A percentile compares a stretch with the other conserved stretches of the same genome.
Evolutionary conservation across 2,113 vertebrate species (phyloP).

Genomic region (Phyllostomus discolor): DNA sequence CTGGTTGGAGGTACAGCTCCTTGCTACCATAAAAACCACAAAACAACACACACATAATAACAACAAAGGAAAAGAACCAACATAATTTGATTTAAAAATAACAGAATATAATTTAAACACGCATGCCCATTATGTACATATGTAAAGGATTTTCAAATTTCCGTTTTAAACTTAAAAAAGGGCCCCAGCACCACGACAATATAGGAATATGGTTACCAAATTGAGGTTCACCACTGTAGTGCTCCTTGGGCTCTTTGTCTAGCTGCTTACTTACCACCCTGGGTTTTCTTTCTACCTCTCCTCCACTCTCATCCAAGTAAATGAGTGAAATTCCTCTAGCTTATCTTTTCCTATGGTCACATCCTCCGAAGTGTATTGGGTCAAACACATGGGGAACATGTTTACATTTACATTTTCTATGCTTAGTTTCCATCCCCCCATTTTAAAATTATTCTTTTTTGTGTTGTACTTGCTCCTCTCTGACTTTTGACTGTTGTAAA

Average conservation of each 20-base stretch:
- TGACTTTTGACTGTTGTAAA: neutral
- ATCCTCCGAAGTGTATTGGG: neutral
- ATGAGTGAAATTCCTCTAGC: neutral
- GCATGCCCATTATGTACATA: neutral
- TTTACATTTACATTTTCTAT: neutral
- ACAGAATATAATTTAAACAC: constrained; percentile 15
- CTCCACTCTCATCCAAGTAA: neutral
- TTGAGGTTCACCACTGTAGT: neutral
- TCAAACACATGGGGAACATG: neutral
- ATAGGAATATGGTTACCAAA: neutral
- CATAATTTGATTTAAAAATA: constrained; percentile 40
- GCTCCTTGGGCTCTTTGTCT: neutral
- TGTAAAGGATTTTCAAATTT: neutral
- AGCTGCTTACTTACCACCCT: neutral
- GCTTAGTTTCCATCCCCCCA: neutral
- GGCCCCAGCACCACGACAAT: neutral
- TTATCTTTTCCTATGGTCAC: neutral
- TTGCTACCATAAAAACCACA: constrained; percentile 66
- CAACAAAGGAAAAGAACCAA: constrained; percentile 15
- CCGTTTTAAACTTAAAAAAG: neutral
- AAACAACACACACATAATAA: neutral
- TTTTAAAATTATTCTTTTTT: neutral
- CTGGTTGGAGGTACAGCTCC: constrained; percentile 85
- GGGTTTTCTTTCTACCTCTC: neutral
- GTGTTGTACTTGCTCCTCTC: neutral